Base-by-base conservation (phyloP, 92 coral and sea anemone species). In the Virgularia gustaviana region DNA sequence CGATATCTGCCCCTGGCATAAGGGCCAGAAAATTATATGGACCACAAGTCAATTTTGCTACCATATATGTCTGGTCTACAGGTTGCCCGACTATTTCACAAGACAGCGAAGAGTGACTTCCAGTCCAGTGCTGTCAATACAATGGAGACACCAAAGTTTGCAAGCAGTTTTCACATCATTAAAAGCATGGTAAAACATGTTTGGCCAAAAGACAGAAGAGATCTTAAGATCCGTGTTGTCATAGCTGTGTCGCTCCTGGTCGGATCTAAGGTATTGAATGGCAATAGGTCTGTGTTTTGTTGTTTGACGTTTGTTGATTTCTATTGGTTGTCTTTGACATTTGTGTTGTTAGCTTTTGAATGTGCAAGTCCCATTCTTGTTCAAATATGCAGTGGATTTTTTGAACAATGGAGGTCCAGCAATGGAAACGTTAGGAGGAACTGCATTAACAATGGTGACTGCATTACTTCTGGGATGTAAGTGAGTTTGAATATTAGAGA, bases 181-280 rank as follows among this genome's bases (percentile, higher is more conserved):
- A 92, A 83, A 62, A 87, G 96, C 30, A 92, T 92, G 98, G 64
- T 87, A 6, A 82, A 71, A 38, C 98, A 92, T 82, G 98, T 92
- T n/a, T 92, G 98, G 98, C 98, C 98, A 13, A 86, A 92, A 65
- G 98, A 92, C 60, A 80, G 96, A 28, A 87, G 84, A 24, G 98
- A 92, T 60, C 83, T 92, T 18, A 92, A 92, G 76, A 83, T 81
- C 5, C 66, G 98, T 53, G 98, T 92, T 32, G 88, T 92, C 1
- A 83, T 83, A 2, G 98, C 98, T 34, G 83, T 92, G 12, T 78
- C 80, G 10, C 65, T 92, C 28, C 89, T 92, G 31, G 63, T 89
- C 67, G 96, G 88, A 56, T 89, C 98, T 28, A 92, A 89, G 98
- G 98, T 92, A 25, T 72, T 52, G 31, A 4, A 52, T 9, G 25